These are phyloP conservation scores for Mantis religiosa DNA, from an alignment of 2,888 invertebrate species.

Conservation along the genomic window DNA sequence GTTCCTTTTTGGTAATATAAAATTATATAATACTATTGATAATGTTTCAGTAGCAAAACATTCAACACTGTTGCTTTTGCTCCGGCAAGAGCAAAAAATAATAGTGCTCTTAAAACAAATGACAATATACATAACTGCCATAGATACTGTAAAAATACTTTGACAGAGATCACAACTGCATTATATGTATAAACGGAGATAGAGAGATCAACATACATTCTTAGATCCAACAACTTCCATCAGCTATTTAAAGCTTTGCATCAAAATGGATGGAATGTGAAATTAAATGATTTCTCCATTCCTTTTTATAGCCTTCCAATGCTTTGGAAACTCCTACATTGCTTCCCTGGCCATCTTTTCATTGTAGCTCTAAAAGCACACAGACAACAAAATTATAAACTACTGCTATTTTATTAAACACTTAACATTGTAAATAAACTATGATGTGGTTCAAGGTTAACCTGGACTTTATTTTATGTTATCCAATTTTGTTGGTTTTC, in stretches of 20 bases:
- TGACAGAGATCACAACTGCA: not conserved
- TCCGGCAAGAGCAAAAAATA: not conserved
- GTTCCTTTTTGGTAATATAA: not conserved
- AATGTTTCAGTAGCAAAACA: not conserved
- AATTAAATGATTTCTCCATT: not conserved
- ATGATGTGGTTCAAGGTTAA: too few species aligned
- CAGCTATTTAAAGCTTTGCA: not conserved
- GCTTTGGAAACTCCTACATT: not conserved
- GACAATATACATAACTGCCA: not conserved
- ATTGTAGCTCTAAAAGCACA: not conserved
- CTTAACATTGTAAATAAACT: too few species aligned
- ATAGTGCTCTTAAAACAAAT: not conserved
- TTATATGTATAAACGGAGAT: too few species aligned
- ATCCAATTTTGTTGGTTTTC: too few species aligned
- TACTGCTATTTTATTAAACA: too few species aligned
- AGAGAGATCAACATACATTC: not conserved
- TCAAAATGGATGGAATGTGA: not conserved
- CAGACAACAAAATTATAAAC: not conserved
- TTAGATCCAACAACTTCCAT: not conserved
- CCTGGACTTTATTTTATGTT: too few species aligned
- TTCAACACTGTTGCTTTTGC: not conserved
- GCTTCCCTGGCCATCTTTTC: not conserved
- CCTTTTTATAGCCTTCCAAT: not conserved
- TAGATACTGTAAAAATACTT: not conserved
- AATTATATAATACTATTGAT: not conserved